Conservation (phyloP, 1,140 invertebrate genomes). For the Drosophila dunni region DNA sequence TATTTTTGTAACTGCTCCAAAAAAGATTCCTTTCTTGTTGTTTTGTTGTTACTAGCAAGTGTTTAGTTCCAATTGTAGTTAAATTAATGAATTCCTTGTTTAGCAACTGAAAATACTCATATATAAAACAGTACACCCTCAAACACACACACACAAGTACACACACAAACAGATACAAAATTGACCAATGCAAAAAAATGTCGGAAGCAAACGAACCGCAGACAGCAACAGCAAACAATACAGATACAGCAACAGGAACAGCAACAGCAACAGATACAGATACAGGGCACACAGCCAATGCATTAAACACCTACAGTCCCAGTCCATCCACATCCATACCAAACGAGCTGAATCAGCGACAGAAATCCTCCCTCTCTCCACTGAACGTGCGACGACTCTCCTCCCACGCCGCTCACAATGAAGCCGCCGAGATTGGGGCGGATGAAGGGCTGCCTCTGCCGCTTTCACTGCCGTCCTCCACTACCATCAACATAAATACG, state of each 20-base stretch:
- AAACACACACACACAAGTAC: slow-evolving; percentile 39
- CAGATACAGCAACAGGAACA: slow-evolving; percentile 35
- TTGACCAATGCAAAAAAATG: slow-evolving; percentile 71
- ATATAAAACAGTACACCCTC: slow-evolving; percentile 18
- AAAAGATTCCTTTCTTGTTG: slow-evolving; percentile 27
- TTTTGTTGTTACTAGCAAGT: slow-evolving; percentile 31
- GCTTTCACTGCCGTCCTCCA: slow-evolving; percentile 19
- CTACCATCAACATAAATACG: slow-evolving; percentile 42
- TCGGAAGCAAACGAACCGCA: slow-evolving; percentile 69
- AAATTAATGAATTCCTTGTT: slow-evolving; percentile 42
- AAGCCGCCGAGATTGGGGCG: slow-evolving; percentile 39
- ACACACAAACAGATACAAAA: slow-evolving; percentile 29
- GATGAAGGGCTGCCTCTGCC: slow-evolving; percentile 35
- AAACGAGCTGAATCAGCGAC: slow-evolving; percentile 72
- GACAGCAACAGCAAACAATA: slow-evolving; percentile 38
- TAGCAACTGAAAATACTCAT: slow-evolving; percentile 44
- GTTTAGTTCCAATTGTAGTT: slow-evolving; percentile 40
- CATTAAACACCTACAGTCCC: slow-evolving; percentile 19
- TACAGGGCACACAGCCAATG: slow-evolving; percentile 23
- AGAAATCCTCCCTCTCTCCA: slow-evolving; percentile 51
- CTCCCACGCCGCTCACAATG: slow-evolving; percentile 55
- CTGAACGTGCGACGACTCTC: slow-evolving; percentile 69
- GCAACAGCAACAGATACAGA: slow-evolving; percentile 36
- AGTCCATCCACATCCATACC: slow-evolving; percentile 38
- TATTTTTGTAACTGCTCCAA: slow-evolving; percentile 28